Evolutionary conservation across 2,888 invertebrate species (phyloP).

Genomic region (Synergus itoensis): DNA sequence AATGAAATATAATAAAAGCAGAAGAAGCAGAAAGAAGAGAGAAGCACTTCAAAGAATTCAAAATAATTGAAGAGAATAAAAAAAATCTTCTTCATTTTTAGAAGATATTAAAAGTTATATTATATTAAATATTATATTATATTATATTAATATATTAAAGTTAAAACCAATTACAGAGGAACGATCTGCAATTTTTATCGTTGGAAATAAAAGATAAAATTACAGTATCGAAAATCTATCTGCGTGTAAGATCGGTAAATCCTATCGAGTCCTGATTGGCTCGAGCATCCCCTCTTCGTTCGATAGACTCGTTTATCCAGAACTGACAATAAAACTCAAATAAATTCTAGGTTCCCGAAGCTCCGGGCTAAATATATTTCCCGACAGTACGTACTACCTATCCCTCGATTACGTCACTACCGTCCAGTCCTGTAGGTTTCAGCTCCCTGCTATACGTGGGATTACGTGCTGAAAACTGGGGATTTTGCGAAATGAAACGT

Average conservation of each 20-base stretch:
- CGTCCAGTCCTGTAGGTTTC: slow-evolving; percentile 14
- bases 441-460: slow-evolving; percentile 14
- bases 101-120: too few relatives aligned
- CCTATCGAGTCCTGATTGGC: not conserved
- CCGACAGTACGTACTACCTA: slow-evolving; percentile 43
- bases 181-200: not conserved
- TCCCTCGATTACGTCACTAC: slow-evolving; percentile 29
- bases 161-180: not conserved
- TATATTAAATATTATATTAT: too few relatives aligned
- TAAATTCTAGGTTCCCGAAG: slow-evolving; percentile 66
- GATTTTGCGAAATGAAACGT: slow-evolving; percentile 50
- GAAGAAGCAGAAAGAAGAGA: too few relatives aligned
- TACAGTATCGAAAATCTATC: not conserved
- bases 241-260: slow-evolving; percentile 2
- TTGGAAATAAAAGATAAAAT: not conserved
- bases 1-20: too few relatives aligned
- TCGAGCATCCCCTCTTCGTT: slow-evolving; percentile 37
- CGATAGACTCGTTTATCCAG: slow-evolving; percentile 68
- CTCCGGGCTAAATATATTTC: slow-evolving; percentile 62
- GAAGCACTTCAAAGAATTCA: too few relatives aligned
- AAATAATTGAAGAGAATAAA: too few relatives aligned
- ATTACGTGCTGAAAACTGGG: slow-evolving; percentile 51
- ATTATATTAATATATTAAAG: too few relatives aligned
- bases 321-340: slow-evolving; percentile 72
- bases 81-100: too few relatives aligned